These are phyloP conservation scores for Okamejei kenojei DNA, from an alignment of 2,797 vertebrate genomes.

Conservation along the genomic window DNA sequence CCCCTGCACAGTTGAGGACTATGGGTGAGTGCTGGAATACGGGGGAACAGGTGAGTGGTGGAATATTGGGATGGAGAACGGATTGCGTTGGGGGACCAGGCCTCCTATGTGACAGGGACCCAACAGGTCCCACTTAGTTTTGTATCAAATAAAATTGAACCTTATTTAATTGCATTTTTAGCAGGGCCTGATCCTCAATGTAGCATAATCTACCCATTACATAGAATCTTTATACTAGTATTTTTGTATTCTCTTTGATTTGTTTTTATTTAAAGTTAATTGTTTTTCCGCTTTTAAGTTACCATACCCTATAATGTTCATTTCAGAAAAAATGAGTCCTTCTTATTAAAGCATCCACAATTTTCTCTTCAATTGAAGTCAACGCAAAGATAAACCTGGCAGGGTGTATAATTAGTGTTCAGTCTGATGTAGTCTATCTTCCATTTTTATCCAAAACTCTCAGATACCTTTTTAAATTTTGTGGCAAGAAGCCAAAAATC, in stretches of 20 bases:
- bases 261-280: background rate
- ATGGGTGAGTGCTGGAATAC: too few relatives aligned
- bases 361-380: too few relatives aligned
- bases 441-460: background rate
- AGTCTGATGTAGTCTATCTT: background rate
- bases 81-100: too few relatives aligned
- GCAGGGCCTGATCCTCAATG: background rate
- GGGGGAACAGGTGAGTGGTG: too few relatives aligned
- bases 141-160: background rate
- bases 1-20: too few relatives aligned
- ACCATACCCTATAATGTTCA: background rate
- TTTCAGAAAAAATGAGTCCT: background rate
- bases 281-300: background rate
- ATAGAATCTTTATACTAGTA: background rate
- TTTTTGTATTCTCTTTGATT: background rate
- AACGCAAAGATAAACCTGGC: background rate
- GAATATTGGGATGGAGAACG: too few relatives aligned
- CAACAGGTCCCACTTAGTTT: too few relatives aligned
- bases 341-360: background rate
- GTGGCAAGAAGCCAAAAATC: background rate
- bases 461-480: background rate
- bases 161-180: background rate
- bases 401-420: background rate
- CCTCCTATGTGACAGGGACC: too few relatives aligned
- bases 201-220: background rate